A percentile compares a stretch with the other conserved stretches of the same genome.
These are phyloP conservation scores for Climacteris rufus DNA, from an alignment of 2,113 vertebrate species.

Conservation along the genomic window DNA sequence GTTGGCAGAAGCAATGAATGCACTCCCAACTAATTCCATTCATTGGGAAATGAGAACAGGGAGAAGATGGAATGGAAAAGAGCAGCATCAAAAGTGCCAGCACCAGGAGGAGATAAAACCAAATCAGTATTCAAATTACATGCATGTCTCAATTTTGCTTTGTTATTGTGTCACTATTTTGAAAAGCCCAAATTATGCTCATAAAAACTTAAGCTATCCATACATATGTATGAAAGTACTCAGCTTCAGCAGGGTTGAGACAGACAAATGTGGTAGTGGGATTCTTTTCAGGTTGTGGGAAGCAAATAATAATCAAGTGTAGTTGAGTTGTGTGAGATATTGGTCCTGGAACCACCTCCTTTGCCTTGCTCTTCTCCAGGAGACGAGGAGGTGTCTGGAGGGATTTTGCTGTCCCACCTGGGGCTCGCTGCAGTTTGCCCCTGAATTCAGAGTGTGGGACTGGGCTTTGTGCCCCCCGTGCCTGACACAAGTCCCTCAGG, in stretches of 20 bases:
- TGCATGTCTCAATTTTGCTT: constrained; percentile 74
- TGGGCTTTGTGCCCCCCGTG: neutral
- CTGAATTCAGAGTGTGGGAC: too few relatives aligned
- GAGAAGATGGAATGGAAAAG: constrained; percentile 51
- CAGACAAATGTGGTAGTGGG: constrained; percentile 57
- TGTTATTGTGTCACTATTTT: constrained; percentile 78
- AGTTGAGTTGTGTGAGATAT: constrained; percentile 45
- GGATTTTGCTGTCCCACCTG: neutral
- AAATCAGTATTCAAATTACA: constrained; percentile 74
- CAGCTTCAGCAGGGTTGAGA: constrained; percentile 47
- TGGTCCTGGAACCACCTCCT: constrained; percentile 31
- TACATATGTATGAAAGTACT: constrained; percentile 75
- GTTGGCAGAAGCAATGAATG: neutral
- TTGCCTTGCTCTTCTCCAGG: neutral
- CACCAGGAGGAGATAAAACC: constrained; percentile 50
- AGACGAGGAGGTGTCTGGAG: neutral
- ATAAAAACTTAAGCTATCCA: constrained; percentile 74
- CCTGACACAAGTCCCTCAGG: neutral
- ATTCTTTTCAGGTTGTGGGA: constrained; percentile 52
- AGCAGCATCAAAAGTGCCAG: constrained; percentile 63
- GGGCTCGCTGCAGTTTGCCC: neutral
- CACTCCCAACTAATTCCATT: constrained; percentile 15
- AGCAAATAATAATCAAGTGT: constrained; percentile 61
- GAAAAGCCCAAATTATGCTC: constrained; percentile 80
- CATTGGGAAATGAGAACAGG: constrained; percentile 28